Conservation (phyloP, 2,113 vertebrate genomes). For the Scolopax mira region DNA sequence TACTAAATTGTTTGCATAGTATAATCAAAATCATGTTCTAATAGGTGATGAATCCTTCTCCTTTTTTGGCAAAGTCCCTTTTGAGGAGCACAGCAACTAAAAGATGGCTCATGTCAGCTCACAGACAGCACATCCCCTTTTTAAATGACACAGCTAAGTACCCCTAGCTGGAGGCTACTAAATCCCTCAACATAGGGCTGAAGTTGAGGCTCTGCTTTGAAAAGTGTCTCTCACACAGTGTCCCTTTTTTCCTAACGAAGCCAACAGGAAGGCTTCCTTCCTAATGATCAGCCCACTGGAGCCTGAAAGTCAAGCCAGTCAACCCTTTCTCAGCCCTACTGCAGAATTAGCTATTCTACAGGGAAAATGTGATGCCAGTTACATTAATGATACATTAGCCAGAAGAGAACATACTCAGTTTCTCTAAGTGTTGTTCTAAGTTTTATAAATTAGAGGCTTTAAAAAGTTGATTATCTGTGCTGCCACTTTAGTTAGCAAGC, state of each 20-base stretch:
- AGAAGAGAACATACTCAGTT: neutral
- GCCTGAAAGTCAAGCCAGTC: neutral
- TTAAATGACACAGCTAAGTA: neutral
- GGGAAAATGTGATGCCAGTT: neutral
- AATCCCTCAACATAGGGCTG: neutral
- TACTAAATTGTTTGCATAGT: neutral
- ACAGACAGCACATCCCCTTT: neutral
- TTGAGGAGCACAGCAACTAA: neutral
- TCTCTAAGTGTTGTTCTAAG: neutral
- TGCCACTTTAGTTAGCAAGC: neutral
- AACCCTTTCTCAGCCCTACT: neutral
- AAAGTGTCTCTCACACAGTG: neutral
- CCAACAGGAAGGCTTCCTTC: neutral
- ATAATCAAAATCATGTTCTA: neutral
- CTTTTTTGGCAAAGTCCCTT: conserved; percentile 23
- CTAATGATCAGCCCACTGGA: neutral
- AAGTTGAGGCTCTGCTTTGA: neutral
- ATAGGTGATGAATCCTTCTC: conserved; percentile 10
- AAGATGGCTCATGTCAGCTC: neutral
- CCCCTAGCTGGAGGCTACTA: neutral
- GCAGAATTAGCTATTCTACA: neutral
- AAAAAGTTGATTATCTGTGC: neutral
- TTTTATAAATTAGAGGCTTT: neutral
- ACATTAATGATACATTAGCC: neutral
- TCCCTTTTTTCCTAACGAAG: neutral